Conservation (phyloP, 1,140 invertebrate genomes). For the Sesamia nonagrioides region DNA sequence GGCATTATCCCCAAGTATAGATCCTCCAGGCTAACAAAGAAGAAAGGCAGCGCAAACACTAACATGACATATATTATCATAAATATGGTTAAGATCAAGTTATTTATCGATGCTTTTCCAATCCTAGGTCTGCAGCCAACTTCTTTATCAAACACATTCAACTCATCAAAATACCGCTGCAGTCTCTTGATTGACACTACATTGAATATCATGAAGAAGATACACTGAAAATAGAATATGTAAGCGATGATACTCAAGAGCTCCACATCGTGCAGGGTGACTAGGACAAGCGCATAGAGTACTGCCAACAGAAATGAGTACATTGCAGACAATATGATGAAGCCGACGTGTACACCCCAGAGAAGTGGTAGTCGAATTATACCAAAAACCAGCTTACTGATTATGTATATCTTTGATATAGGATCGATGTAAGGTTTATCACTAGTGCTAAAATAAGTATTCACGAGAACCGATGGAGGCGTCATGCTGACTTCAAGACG, state of each 20-base stretch:
- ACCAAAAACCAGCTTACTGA: conserved; percentile 44
- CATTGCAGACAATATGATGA: neutral
- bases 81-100: conserved; percentile 38
- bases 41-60: conserved; percentile 31
- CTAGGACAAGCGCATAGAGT: neutral
- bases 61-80: conserved; percentile 33
- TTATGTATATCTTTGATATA: conserved; percentile 55
- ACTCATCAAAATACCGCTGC: conserved; percentile 53
- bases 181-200: conserved; percentile 52
- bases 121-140: conserved; percentile 58
- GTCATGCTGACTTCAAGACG: conserved; percentile 45
- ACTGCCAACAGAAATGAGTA: neutral
- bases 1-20: conserved; percentile 44
- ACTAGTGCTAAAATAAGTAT: conserved; percentile 51
- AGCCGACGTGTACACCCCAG: neutral
- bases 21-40: neutral
- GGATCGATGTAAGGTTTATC: conserved; percentile 50
- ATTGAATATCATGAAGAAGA: conserved; percentile 50
- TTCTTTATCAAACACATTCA: conserved; percentile 59
- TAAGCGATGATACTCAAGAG: neutral
- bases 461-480: conserved; percentile 49
- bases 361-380: conserved; percentile 48
- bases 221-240: conserved; percentile 37
- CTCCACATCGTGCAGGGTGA: neutral
- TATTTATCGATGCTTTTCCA: conserved; percentile 43